phyloP scores from a whole-genome alignment of 1,140 invertebrate genomes.

The Thaumatotibia leucotreta region DNA sequence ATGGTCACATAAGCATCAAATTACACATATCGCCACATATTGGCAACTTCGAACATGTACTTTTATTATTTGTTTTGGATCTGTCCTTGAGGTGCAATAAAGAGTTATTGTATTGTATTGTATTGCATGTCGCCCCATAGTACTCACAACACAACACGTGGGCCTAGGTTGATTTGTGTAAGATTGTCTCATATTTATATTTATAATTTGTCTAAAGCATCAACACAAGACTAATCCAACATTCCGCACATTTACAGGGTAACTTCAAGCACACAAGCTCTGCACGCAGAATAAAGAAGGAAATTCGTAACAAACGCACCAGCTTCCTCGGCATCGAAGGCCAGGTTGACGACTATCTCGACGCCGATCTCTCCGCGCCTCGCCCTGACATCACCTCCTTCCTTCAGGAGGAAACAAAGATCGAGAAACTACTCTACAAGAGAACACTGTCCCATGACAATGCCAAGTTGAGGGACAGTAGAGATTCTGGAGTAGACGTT shows the following conservation, averaged over 20 bases:
- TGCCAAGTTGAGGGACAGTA: slow-evolving; percentile 78
- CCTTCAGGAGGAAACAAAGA: slow-evolving; percentile 86
- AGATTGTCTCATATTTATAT: too few relatives aligned
- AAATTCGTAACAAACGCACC: slow-evolving; percentile 88
- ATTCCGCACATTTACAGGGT: slow-evolving; percentile 59
- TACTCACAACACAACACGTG: too few relatives aligned
- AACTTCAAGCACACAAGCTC: slow-evolving; percentile 86
- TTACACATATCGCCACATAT: too few relatives aligned
- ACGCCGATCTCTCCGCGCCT: slow-evolving; percentile 82
- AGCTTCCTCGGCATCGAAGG: slow-evolving; percentile 91
- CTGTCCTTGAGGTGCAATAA: too few relatives aligned
- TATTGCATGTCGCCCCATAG: too few relatives aligned
- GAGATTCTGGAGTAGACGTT: slow-evolving; percentile 87
- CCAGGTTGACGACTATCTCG: slow-evolving; percentile 82
- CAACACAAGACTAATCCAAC: too few relatives aligned
- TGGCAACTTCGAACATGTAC: too few relatives aligned
- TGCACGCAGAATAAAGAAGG: slow-evolving; percentile 90
- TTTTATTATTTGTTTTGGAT: too few relatives aligned
- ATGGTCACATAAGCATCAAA: too few relatives aligned
- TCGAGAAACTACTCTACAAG: slow-evolving; percentile 84
- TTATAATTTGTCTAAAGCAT: too few relatives aligned
- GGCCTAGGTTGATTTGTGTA: too few relatives aligned
- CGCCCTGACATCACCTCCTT: slow-evolving; percentile 88
- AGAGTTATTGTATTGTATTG: too few relatives aligned
- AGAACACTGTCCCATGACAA: slow-evolving; percentile 79